A percentile compares a stretch with the other conserved stretches of the same genome.
These are phyloP conservation scores for Sarcophaga variegata DNA, from an alignment of 2,888 invertebrate genomes.

Conservation along the genomic window DNA sequence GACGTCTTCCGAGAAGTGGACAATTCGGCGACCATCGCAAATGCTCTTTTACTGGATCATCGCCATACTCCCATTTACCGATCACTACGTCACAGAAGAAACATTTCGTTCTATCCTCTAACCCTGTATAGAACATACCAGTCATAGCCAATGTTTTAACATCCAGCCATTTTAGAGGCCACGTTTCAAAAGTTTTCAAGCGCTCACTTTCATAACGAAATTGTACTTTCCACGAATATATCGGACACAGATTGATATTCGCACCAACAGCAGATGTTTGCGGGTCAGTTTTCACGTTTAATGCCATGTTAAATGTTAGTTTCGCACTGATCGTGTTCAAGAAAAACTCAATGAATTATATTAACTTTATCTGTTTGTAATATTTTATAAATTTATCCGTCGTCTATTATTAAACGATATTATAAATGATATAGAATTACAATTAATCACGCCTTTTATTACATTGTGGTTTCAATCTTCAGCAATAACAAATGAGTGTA, in stretches of 20 bases:
- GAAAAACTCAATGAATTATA: no score
- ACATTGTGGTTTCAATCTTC: no score
- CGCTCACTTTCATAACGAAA: constrained; percentile 85
- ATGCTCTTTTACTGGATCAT: constrained; percentile 91
- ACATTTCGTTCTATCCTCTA: constrained; percentile 89
- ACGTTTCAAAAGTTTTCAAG: constrained; percentile 85
- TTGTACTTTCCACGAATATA: constrained; percentile 74
- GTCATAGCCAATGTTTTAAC: constrained; percentile 86
- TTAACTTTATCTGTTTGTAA: no score
- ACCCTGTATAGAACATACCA: constrained; percentile 91
- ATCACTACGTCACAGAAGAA: constrained; percentile 91
- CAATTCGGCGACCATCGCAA: constrained; percentile 90
- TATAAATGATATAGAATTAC: no score
- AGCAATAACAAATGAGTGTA: no score
- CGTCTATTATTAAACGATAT: no score
- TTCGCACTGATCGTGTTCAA: no score
- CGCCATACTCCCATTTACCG: constrained; percentile 90
- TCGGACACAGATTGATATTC: constrained; percentile 2
- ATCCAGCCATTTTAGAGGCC: constrained; percentile 84
- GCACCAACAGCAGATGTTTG: not conserved
- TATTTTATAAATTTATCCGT: no score
- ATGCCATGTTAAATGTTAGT: no score
- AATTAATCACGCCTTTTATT: no score
- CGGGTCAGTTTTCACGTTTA: not conserved
- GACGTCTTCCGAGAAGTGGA: constrained; percentile 86